phyloP scores from a whole-genome alignment of 2,113 vertebrate genomes.

The Oryzias woworae region DNA sequence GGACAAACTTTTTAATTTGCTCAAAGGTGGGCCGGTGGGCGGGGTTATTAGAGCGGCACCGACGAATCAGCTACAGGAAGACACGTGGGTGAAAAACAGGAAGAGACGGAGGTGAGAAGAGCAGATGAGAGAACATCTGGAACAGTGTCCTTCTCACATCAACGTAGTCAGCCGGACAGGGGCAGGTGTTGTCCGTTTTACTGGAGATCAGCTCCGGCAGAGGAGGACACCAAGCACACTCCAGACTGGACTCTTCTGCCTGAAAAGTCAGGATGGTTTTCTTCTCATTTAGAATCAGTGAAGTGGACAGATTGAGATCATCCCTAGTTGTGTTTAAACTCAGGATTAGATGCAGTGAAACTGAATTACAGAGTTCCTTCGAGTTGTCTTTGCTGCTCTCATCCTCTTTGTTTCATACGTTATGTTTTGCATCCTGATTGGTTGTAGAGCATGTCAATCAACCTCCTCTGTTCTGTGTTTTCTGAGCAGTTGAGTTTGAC shows the following conservation, averaged over 20 bases:
- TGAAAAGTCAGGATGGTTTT: conserved; percentile 20
- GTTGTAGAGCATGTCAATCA: too few relatives aligned
- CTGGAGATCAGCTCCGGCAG: conserved; percentile 83
- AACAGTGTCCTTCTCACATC: conserved; percentile 65
- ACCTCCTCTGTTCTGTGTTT: too few relatives aligned
- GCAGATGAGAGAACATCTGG: not conserved
- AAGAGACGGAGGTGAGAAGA: not conserved
- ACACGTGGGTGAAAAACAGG: conserved; percentile 9
- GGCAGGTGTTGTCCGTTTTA: conserved; percentile 81
- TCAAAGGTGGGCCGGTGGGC: conserved; percentile 83
- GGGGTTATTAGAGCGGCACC: conserved; percentile 80
- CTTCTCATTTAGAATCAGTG: not conserved
- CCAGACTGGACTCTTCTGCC: conserved; percentile 74
- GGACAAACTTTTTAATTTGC: conserved; percentile 83
- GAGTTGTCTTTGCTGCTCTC: too few relatives aligned
- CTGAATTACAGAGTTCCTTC: too few relatives aligned
- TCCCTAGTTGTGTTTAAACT: too few relatives aligned
- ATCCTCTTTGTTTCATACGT: too few relatives aligned
- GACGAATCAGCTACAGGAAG: conserved; percentile 77
- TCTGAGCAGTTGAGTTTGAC: too few relatives aligned
- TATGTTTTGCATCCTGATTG: too few relatives aligned
- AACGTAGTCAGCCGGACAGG: conserved; percentile 79
- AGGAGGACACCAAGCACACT: conserved; percentile 75
- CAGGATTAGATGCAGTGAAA: too few relatives aligned
- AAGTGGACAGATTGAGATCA: not conserved